These are phyloP conservation scores for Microcaecilia unicolor DNA, from an alignment of 2,797 vertebrate genomes.

Conservation along the genomic window DNA sequence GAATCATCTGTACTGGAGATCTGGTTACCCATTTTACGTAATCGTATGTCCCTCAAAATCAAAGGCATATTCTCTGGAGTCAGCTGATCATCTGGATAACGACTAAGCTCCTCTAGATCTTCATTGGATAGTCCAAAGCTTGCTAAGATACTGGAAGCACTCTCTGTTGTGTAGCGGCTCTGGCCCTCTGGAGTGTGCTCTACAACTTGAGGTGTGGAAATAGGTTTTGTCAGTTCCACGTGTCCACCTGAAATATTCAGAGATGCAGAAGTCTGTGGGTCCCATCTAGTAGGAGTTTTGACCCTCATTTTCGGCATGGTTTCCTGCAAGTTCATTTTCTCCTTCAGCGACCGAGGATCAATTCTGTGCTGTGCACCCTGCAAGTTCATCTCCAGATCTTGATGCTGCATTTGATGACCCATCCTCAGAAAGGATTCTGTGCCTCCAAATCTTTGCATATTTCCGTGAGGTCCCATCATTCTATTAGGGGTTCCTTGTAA, in stretches of 20 bases:
- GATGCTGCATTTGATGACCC: constrained; percentile 42
- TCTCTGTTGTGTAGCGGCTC: constrained; percentile 75
- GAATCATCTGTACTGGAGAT: constrained; percentile 19
- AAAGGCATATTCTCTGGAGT: constrained; percentile 86
- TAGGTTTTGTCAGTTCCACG: constrained; percentile 29
- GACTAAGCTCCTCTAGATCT: constrained; percentile 83
- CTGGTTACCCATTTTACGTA: constrained; percentile 65
- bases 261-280: constrained; percentile 35
- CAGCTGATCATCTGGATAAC: constrained; percentile 84
- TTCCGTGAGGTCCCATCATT: constrained; percentile 36
- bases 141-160: constrained; percentile 77
- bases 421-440: constrained; percentile 41
- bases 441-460: constrained; percentile 38
- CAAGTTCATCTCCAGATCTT: constrained; percentile 51
- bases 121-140: constrained; percentile 90
- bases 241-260: constrained; percentile 43
- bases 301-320: constrained; percentile 45
- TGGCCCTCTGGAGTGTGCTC: constrained; percentile 40
- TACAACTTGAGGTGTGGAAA: constrained; percentile 10
- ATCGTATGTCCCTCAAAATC: constrained; percentile 79
- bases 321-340: constrained; percentile 41
- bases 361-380: constrained; percentile 52
- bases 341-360: constrained; percentile 45
- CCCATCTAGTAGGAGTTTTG: constrained; percentile 30
- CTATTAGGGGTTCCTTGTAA: constrained; percentile 22